A percentile compares a stretch with the other conserved stretches of the same genome.
These are phyloP conservation scores for Galeopterus variegatus DNA, from an alignment of 2,113 vertebrate species.

Conservation along the genomic window DNA sequence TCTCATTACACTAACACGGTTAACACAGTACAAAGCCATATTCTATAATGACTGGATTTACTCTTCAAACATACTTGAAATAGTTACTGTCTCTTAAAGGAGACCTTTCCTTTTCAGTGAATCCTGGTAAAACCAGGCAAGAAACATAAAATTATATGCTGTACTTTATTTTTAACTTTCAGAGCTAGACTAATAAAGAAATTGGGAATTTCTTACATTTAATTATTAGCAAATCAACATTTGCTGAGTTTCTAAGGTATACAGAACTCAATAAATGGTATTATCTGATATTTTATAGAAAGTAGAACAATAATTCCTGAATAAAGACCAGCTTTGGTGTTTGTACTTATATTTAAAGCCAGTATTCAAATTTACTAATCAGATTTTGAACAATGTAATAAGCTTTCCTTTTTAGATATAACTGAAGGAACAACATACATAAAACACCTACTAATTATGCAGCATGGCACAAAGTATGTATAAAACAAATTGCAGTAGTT, in stretches of 20 bases:
- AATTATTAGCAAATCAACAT: conserved; percentile 46
- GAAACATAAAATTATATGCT: conserved; percentile 4
- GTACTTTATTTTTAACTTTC: not conserved
- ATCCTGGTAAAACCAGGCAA: conserved; percentile 17
- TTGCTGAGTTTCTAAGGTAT: not conserved
- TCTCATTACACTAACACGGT: not conserved
- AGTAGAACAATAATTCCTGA: not conserved
- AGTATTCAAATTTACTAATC: conserved; percentile 32
- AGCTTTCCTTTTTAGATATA: not conserved
- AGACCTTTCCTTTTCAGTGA: not conserved
- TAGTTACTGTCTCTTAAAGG: conserved; percentile 3
- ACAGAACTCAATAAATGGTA: not conserved
- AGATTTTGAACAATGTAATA: not conserved
- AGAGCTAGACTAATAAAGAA: not conserved
- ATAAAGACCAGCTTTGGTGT: not conserved
- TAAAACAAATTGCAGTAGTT: conserved; percentile 40
- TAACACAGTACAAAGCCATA: not conserved
- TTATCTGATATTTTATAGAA: conserved; percentile 32
- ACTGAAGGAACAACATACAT: not conserved
- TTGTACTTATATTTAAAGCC: not conserved
- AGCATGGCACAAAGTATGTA: not conserved
- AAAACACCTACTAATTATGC: conserved; percentile 16
- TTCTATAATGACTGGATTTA: not conserved
- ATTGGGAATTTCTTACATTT: not conserved
- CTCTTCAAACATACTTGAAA: not conserved